phyloP scores from a whole-genome alignment of 2,113 vertebrate genomes.

The Copsychus sechellarum region DNA sequence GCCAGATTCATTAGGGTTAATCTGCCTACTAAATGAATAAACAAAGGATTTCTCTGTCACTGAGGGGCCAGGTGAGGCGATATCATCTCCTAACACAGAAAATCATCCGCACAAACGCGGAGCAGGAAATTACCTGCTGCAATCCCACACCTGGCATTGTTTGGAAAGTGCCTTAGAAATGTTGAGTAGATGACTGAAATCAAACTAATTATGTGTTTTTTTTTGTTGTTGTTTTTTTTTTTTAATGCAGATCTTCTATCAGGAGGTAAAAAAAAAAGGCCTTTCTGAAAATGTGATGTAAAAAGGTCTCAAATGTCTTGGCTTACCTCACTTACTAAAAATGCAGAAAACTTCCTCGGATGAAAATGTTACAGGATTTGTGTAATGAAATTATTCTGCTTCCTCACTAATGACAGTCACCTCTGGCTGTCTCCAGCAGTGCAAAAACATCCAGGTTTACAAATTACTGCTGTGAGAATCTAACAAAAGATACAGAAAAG shows the following conservation, averaged over 20 bases:
- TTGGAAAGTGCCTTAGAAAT: constrained; percentile 67
- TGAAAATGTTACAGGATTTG: background rate
- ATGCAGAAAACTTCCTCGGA: background rate
- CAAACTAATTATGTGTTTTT: background rate
- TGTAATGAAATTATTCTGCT: background rate
- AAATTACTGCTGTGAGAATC: background rate
- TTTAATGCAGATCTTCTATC: constrained; percentile 27
- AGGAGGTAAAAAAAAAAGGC: background rate
- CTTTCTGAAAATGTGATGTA: background rate
- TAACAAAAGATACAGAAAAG: background rate
- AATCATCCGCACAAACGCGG: constrained; percentile 80
- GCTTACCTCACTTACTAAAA: background rate
- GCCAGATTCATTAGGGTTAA: constrained; percentile 87
- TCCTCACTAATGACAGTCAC: background rate
- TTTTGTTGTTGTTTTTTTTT: background rate
- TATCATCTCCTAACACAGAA: constrained; percentile 89
- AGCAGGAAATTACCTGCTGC: constrained; percentile 92
- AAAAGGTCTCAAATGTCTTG: background rate
- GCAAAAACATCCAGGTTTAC: background rate
- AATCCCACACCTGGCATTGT: constrained; percentile 86
- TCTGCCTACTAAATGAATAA: constrained; percentile 92
- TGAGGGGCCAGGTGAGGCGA: constrained; percentile 89
- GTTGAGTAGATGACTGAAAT: constrained; percentile 64
- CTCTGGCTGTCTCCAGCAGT: background rate
- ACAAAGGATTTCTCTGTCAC: constrained; percentile 96